Conservation (phyloP, 2,113 vertebrate species). For the Aspidoscelis tigris region DNA sequence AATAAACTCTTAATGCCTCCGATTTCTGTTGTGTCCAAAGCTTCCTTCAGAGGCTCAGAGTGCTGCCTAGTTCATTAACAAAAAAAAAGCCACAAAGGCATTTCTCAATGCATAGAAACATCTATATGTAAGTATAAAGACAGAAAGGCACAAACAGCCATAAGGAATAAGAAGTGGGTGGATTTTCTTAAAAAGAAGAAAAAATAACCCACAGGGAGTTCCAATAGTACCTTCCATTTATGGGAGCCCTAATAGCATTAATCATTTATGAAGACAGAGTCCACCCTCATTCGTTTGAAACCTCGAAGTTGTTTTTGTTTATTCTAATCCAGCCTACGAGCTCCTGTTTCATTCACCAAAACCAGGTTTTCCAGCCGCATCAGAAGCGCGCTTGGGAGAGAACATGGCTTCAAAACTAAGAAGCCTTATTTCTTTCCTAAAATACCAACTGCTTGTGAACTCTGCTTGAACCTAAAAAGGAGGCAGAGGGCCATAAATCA, state of each 20-base stretch:
- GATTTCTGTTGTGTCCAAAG: background rate
- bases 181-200: background rate
- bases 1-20: background rate
- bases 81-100: no score
- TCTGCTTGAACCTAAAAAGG: conserved; percentile 87
- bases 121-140: background rate
- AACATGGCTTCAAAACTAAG: conserved; percentile 74
- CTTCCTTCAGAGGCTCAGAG: background rate
- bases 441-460: conserved; percentile 86
- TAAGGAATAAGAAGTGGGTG: background rate
- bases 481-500: conserved; percentile 87
- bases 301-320: conserved; percentile 54
- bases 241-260: conserved; percentile 40
- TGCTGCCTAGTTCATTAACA: background rate
- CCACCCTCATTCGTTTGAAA: conserved; percentile 22
- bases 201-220: background rate
- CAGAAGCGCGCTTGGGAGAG: conserved; percentile 62
- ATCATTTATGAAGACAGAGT: conserved; percentile 43
- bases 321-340: conserved; percentile 46
- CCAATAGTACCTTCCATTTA: background rate
- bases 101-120: no score
- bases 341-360: conserved; percentile 57
- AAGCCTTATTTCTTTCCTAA: conserved; percentile 81
- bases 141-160: background rate
- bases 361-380: conserved; percentile 64